Evolutionary conservation across 2,113 vertebrate species (phyloP), one percentile per base, ranked within the genome.

Genomic region (Burhinus oedicnemus): DNA sequence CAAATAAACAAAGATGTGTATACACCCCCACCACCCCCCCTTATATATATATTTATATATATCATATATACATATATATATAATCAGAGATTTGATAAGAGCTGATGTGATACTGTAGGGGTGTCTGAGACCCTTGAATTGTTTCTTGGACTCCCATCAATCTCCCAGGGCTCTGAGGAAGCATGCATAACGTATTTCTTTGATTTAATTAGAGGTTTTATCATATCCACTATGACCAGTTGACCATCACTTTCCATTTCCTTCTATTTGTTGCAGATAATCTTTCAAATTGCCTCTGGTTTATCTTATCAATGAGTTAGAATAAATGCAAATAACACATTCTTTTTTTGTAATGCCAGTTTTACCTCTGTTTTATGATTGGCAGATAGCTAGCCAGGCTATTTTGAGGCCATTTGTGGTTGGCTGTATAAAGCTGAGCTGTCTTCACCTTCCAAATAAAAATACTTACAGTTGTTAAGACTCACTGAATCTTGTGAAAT

Each of bases 11-110:
- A 77, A 45, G 27, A 10, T 7, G 3, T 47, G 8, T 8, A 0
- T 9, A 51, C 3, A 27, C 2, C 10, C 10, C 34, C 12, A 26
- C n/a, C 3, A 11, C 15, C 16, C 22, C 8, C 21, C 1, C 5
- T 7, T 12, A 18, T 16, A 45, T 47, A 16, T n/a, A 25, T 42
- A 15, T 58, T 8, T 64, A 6, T 68, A 25, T 42, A 30, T 64
- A 16, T 65, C 6, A 30, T 15, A 51, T 5, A 29, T 21, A 30
- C 25, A 38, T 26, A 15, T 68, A 29, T 36, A 19, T 51, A 25
- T 25, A 12, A 34, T n/a, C n/a, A n/a, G 15, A 65, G 36, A n/a
- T 42, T 62, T 36, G 5, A 36, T 62, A 55, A 75, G 29, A 83
- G 5, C 6, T 74, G 22, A 5, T 83, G 6, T 83, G 44, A 47